Conservation (phyloP, 2,113 vertebrate species). For the Crotalus viridis region DNA sequence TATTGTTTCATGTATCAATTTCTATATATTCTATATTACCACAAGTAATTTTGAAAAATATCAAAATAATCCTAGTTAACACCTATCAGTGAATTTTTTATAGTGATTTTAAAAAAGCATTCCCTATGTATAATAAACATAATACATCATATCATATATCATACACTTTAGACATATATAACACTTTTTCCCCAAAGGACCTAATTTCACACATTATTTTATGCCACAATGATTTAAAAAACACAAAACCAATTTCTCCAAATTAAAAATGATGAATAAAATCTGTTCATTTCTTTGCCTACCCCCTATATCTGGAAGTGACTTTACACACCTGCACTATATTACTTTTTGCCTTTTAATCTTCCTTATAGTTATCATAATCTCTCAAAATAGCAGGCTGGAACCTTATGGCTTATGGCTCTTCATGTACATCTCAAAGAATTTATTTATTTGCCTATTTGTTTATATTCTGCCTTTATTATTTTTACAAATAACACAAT, state of each 20-base stretch:
- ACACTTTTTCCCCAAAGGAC: not conserved
- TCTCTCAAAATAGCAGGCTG: not conserved
- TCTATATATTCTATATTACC: not conserved
- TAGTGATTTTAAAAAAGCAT: not conserved
- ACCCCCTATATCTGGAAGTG: not conserved
- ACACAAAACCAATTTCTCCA: not conserved
- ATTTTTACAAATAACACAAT: not conserved
- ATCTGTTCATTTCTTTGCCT: not conserved
- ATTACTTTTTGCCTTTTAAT: not conserved
- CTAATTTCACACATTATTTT: not conserved
- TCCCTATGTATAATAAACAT: not conserved
- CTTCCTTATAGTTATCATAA: not conserved
- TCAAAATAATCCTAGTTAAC: not conserved
- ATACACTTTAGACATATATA: not conserved
- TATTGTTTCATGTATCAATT: not conserved
- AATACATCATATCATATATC: not conserved
- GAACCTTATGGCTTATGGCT: not conserved
- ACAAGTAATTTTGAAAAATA: not conserved
- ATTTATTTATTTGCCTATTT: not conserved
- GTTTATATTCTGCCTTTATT: not conserved
- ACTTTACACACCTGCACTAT: not conserved
- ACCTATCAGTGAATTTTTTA: not conserved
- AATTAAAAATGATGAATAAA: not conserved
- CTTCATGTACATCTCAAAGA: not conserved
- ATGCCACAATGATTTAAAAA: not conserved